phyloP scores from a whole-genome alignment of 2,888 invertebrate species.

The Ormyrus thymus region DNA sequence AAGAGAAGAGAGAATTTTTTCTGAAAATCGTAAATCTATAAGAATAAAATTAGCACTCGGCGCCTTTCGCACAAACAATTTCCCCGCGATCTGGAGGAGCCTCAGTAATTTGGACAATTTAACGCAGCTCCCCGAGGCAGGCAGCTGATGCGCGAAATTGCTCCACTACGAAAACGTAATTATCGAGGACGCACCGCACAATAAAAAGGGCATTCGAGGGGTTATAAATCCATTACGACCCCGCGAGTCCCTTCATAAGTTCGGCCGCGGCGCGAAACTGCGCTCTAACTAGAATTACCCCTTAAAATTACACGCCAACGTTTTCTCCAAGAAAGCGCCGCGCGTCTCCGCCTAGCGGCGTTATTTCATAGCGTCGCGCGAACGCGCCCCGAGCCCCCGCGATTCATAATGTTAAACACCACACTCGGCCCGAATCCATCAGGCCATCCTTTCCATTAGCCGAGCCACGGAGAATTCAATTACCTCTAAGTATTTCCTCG shows the following conservation, averaged over 20 bases:
- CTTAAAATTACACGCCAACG: slow-evolving; percentile 29
- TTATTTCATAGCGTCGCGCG: neutral
- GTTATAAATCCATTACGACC: slow-evolving; percentile 25
- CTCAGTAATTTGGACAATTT: neutral
- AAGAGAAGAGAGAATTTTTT: no score
- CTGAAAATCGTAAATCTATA: no score
- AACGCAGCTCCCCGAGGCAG: neutral
- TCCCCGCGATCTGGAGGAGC: no score
- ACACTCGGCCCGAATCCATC: neutral
- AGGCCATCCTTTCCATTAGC: neutral
- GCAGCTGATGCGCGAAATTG: neutral
- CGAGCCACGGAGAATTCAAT: no score
- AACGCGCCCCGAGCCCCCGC: neutral
- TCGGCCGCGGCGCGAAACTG: neutral
- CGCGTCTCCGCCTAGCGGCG: neutral
- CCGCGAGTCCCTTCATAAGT: neutral
- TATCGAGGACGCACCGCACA: neutral
- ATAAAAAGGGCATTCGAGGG: slow-evolving; percentile 8
- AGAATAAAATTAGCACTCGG: no score
- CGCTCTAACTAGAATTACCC: slow-evolving; percentile 12
- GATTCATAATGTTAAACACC: slow-evolving; percentile 28
- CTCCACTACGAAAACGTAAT: neutral
- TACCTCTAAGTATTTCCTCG: no score
- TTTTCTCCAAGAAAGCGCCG: slow-evolving; percentile 18
- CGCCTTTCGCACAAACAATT: no score